Evolutionary conservation across 1,140 invertebrate genomes (phyloP).

Genomic region (Trichomalopsis sarcophagae): DNA sequence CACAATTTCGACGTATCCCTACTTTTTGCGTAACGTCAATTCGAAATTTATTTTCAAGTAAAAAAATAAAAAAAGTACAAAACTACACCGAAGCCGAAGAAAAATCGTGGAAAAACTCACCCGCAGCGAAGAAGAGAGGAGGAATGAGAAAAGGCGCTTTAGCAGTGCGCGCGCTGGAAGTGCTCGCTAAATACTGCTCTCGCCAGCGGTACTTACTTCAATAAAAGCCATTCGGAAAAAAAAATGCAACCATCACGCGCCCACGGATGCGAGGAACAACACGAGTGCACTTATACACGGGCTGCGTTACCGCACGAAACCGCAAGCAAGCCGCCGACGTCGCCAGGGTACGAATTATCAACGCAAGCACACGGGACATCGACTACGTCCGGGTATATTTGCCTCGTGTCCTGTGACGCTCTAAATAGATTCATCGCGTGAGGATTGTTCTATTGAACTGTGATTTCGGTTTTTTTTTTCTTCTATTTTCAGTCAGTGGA

Average conservation of each 20-base stretch:
- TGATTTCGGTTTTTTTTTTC: too few species aligned
- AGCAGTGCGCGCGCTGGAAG: not conserved
- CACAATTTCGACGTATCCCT: too few species aligned
- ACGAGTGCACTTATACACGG: not conserved
- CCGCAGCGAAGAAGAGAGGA: not conserved
- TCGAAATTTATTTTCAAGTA: too few species aligned
- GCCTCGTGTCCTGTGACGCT: not conserved
- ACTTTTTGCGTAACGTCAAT: too few species aligned
- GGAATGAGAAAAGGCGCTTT: not conserved
- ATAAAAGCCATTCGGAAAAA: slow-evolving; percentile 40
- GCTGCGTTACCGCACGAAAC: not conserved
- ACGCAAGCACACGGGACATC: not conserved
- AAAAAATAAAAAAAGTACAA: not conserved
- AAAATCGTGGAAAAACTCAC: not conserved
- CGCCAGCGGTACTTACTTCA: not conserved
- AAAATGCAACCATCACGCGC: slow-evolving; percentile 15
- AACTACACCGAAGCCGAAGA: not conserved
- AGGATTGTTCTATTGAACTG: too few species aligned
- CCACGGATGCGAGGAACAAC: slow-evolving; percentile 7
- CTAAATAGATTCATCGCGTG: too few species aligned
- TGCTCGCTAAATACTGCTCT: slow-evolving; percentile 16
- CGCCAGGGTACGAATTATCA: slow-evolving; percentile 10
- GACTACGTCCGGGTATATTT: not conserved
- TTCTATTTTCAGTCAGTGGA: too few species aligned
- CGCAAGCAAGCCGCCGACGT: not conserved